phyloP scores from a whole-genome alignment of 2,888 invertebrate species.

The Neoascia interrupta region DNA sequence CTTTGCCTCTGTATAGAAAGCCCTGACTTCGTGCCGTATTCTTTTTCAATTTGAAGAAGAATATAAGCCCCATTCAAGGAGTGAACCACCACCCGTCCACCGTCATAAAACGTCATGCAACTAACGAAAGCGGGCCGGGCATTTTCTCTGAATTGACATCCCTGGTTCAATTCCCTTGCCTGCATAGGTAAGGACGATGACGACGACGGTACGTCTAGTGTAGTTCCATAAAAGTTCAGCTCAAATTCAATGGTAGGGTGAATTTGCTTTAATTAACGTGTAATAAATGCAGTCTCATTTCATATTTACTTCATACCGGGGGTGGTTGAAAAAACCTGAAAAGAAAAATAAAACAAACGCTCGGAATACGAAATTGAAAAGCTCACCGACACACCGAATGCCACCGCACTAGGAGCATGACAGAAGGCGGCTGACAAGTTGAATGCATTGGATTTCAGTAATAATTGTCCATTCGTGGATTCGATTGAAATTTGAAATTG shows the following conservation, averaged over 20 bases:
- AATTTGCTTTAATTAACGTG: conserved; percentile 66
- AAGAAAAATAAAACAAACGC: conserved; percentile 9
- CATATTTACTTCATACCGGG: conserved; percentile 53
- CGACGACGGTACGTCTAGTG: too few species aligned
- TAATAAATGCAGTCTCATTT: conserved; percentile 65
- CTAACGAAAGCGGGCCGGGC: conserved; percentile 46
- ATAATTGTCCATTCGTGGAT: conserved; percentile 67
- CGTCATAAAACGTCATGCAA: conserved; percentile 25
- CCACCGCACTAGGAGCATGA: not conserved
- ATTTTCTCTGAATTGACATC: conserved; percentile 56
- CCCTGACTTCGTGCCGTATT: conserved; percentile 2
- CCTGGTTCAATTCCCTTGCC: conserved; percentile 32
- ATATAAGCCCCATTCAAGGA: conserved; percentile 38
- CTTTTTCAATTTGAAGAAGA: conserved; percentile 40
- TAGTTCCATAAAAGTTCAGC: conserved; percentile 38
- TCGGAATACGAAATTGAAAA: conserved; percentile 47
- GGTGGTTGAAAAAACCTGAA: conserved; percentile 34
- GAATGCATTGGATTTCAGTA: conserved; percentile 59
- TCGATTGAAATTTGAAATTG: conserved; percentile 68
- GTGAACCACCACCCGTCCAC: conserved; percentile 5
- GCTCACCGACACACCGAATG: conserved; percentile 3
- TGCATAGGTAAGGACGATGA: too few species aligned
- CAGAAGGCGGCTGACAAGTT: conserved; percentile 21
- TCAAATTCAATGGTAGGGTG: conserved; percentile 29
- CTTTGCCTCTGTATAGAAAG: conserved; percentile 9